Evolutionary conservation across 2,888 invertebrate species (phyloP).

Genomic region (Leptopilina myrica): DNA sequence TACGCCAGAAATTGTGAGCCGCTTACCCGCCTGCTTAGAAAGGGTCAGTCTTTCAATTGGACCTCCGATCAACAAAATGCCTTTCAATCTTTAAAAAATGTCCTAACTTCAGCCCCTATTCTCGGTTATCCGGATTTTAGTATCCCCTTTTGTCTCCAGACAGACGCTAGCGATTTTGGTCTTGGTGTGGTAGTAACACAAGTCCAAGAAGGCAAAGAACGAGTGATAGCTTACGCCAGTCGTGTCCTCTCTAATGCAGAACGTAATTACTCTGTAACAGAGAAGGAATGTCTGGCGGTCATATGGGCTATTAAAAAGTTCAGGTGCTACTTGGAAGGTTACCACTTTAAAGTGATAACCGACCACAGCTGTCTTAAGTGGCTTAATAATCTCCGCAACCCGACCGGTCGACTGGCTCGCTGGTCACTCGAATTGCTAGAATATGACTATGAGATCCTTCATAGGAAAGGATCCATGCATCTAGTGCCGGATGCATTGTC

Average conservation of each 20-base stretch:
- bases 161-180: constrained; percentile 18
- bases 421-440: not conserved
- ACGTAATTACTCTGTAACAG: not conserved
- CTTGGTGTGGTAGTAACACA: not conserved
- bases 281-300: not conserved
- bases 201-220: not conserved
- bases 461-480: not conserved
- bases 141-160: not conserved
- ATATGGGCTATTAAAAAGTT: not conserved
- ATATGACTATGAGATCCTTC: not conserved
- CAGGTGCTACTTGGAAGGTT: not conserved
- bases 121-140: not conserved
- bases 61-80: not conserved
- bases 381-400: not conserved
- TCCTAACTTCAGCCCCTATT: not conserved
- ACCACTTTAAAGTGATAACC: not conserved
- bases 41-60: not conserved
- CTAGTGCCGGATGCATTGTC: not conserved
- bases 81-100: not conserved
- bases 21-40: not conserved
- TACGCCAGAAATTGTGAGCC: not conserved
- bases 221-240: not conserved
- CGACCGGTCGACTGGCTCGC: not conserved
- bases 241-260: not conserved
- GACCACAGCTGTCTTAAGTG: not conserved